Percentiles rank a stretch among this genome's conserved stretches.
Evolutionary conservation across 2,888 invertebrate genomes (phyloP).

Genomic region (Autographa gamma): DNA sequence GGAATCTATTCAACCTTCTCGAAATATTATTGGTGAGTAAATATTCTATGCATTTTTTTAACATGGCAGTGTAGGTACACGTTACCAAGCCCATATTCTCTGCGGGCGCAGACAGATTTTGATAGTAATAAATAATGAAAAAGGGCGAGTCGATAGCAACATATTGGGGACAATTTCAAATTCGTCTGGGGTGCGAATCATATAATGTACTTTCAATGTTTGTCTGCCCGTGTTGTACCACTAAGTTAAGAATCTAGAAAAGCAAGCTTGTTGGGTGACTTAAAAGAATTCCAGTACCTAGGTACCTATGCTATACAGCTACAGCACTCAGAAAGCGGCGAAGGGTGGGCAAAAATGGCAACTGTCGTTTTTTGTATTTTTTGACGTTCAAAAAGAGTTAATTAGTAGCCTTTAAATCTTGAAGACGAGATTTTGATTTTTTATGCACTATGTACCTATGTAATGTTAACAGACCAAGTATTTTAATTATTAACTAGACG

Average conservation of each 20-base stretch:
- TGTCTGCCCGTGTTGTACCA: background rate
- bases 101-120: background rate
- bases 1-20: constrained; percentile 32
- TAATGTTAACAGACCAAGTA: background rate
- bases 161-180: constrained; percentile 1
- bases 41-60: background rate
- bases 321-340: too few relatives aligned
- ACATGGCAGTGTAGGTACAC: background rate
- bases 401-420: too few relatives aligned
- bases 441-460: too few relatives aligned
- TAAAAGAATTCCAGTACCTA: background rate
- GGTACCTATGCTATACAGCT: too few relatives aligned
- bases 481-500: background rate
- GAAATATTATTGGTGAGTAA: constrained; percentile 57
- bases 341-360: too few relatives aligned
- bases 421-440: too few relatives aligned
- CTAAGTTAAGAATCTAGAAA: background rate
- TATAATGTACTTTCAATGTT: background rate
- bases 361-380: too few relatives aligned
- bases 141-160: background rate
- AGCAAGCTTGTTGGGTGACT: too few relatives aligned
- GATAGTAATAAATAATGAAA: background rate
- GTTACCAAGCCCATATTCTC: background rate
- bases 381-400: too few relatives aligned
- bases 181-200: background rate